phyloP scores from a whole-genome alignment of 2,113 vertebrate species.

The Pholis gunnellus region DNA sequence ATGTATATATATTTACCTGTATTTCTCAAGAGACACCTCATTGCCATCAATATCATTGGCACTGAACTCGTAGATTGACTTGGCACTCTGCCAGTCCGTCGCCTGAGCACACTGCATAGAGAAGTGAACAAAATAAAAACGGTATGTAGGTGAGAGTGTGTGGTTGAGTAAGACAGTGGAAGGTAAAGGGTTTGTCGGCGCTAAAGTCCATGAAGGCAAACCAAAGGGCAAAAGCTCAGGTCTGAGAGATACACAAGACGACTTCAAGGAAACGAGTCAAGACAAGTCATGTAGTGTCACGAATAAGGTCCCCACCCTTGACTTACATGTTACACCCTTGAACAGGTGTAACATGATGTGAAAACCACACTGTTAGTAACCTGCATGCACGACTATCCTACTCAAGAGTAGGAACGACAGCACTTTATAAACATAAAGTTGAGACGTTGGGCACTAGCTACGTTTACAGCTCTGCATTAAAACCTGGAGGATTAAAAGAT shows the following conservation, averaged over 20 bases:
- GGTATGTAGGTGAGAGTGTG: fast-evolving
- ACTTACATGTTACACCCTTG: no score
- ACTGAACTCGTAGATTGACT: slow-evolving; percentile 90
- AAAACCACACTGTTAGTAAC: not conserved
- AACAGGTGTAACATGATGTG: not conserved
- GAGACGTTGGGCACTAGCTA: no score
- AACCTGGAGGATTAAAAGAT: not conserved
- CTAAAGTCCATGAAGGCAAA: slow-evolving; percentile 1
- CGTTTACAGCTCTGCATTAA: not conserved
- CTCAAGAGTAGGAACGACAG: not conserved
- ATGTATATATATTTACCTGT: slow-evolving; percentile 82
- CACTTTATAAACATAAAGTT: not conserved
- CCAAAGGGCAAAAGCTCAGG: slow-evolving; percentile 15
- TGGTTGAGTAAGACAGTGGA: not conserved
- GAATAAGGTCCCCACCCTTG: not conserved
- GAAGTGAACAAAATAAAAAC: not conserved
- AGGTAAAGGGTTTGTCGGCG: fast-evolving
- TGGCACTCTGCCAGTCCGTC: slow-evolving; percentile 87
- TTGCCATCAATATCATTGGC: slow-evolving; percentile 92
- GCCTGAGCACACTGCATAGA: slow-evolving; percentile 87
- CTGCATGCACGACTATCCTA: no score
- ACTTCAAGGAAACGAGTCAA: not conserved
- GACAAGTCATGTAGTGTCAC: not conserved
- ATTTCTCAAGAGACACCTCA: slow-evolving; percentile 90
- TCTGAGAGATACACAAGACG: not conserved